These are phyloP conservation scores for Tympanoctomys barrerae DNA, from an alignment of 2,797 vertebrate species.

Conservation along the genomic window DNA sequence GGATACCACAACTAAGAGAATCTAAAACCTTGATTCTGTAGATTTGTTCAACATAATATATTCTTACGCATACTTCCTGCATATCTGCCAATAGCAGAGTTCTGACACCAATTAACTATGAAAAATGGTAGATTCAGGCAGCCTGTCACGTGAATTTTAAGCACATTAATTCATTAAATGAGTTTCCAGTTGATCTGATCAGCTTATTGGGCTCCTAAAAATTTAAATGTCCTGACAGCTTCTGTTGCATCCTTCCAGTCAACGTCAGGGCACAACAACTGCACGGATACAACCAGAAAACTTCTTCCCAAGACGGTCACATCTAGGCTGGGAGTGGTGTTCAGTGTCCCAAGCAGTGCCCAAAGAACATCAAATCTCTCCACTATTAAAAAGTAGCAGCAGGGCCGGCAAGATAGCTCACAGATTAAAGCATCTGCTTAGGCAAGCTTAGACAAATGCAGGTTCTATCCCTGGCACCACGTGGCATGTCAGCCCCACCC, in stretches of 20 bases:
- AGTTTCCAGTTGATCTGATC: slow-evolving; percentile 83
- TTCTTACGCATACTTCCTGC: slow-evolving; percentile 65
- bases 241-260: slow-evolving; percentile 83
- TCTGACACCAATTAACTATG: slow-evolving; percentile 83
- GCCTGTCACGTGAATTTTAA: slow-evolving; percentile 83
- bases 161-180: slow-evolving; percentile 84
- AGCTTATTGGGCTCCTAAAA: slow-evolving; percentile 64
- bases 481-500: too few species aligned
- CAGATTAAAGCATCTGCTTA: too few species aligned
- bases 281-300: slow-evolving; percentile 56
- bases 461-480: too few species aligned
- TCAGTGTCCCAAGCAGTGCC: background rate
- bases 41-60: slow-evolving; percentile 33
- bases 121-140: slow-evolving; percentile 77
- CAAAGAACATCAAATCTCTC: slow-evolving; percentile 72
- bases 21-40: slow-evolving; percentile 31
- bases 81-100: slow-evolving; percentile 60
- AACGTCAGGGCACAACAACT: slow-evolving; percentile 74
- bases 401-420: background rate
- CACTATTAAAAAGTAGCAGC: slow-evolving; percentile 42
- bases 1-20: slow-evolving; percentile 39
- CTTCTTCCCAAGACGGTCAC: slow-evolving; percentile 76
- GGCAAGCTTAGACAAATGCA: too few species aligned
- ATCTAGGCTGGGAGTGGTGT: background rate
- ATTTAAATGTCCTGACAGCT: slow-evolving; percentile 82